These are phyloP conservation scores for Acipenser oxyrinchus DNA, from an alignment of 2,797 vertebrate species.

Conservation along the genomic window DNA sequence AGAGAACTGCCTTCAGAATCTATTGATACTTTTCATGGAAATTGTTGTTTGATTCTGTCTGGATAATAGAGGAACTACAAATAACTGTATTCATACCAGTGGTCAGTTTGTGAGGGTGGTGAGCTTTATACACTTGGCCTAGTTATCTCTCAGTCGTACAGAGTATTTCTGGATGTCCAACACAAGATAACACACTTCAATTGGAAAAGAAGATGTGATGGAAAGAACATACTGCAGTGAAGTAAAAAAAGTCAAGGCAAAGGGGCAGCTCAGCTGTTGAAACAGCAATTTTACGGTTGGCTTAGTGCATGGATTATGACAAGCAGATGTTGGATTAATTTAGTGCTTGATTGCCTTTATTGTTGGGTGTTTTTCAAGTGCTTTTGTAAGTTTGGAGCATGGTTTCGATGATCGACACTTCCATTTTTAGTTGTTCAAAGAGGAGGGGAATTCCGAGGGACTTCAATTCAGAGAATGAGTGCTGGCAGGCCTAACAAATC, in stretches of 20 bases:
- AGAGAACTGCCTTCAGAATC: too few species aligned
- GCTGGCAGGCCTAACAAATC: too few species aligned
- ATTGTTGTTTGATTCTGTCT: too few species aligned
- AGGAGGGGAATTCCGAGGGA: too few species aligned
- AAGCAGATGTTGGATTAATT: slow-evolving; percentile 47
- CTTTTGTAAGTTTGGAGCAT: slow-evolving; percentile 24
- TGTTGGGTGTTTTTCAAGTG: slow-evolving; percentile 34
- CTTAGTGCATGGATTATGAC: slow-evolving; percentile 36
- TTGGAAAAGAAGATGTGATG: slow-evolving; percentile 3
- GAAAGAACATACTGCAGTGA: slow-evolving; percentile 18
- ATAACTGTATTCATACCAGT: too few species aligned
- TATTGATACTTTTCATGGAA: too few species aligned
- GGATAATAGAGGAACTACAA: too few species aligned
- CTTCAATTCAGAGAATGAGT: too few species aligned
- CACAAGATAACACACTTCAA: neutral
- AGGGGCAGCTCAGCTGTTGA: slow-evolving; percentile 26
- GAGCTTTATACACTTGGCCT: too few species aligned
- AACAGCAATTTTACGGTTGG: slow-evolving; percentile 30
- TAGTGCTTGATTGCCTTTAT: slow-evolving; percentile 40
- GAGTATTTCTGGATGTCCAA: neutral
- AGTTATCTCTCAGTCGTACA: too few species aligned
- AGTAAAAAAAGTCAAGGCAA: slow-evolving; percentile 22
- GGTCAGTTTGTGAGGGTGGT: too few species aligned
- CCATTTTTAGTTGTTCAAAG: too few species aligned
- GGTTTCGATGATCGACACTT: neutral